Percentiles rank a stretch among this genome's conserved stretches.
Conservation (phyloP, 2,797 vertebrate species). For the Echeneis naucrates region DNA sequence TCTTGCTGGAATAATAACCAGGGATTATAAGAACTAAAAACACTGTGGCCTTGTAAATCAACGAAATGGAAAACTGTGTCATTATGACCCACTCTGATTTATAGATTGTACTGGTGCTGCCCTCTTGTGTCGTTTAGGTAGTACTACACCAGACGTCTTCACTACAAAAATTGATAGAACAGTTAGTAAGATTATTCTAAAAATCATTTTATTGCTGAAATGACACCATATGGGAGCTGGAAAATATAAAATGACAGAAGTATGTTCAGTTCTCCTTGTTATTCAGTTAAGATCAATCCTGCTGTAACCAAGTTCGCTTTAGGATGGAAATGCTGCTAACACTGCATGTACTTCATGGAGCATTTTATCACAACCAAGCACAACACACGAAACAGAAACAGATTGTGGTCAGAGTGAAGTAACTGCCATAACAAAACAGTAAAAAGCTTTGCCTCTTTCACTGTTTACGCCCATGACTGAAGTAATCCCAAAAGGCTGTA, state of each 20-base stretch:
- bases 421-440: conserved; percentile 22
- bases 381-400: conserved; percentile 32
- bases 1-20: conserved; percentile 32
- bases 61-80: conserved; percentile 1
- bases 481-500: conserved; percentile 17
- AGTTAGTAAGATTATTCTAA: conserved; percentile 58
- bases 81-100: background rate
- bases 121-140: conserved; percentile 35
- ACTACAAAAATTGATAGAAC: background rate
- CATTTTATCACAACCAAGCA: conserved; percentile 40
- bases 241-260: conserved; percentile 55
- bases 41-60: conserved; percentile 13
- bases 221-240: conserved; percentile 71
- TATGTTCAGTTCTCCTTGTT: conserved; percentile 53
- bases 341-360: conserved; percentile 42
- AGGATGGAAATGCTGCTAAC: conserved; percentile 40
- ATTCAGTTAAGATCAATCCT: conserved; percentile 48
- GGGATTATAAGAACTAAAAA: conserved; percentile 29
- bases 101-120: conserved; percentile 48
- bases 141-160: conserved; percentile 5
- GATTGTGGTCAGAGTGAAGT: conserved; percentile 38
- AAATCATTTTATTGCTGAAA: conserved; percentile 82
- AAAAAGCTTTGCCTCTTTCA: conserved; percentile 20
- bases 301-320: conserved; percentile 46
- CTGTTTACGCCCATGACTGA: background rate